Base-by-base conservation (phyloP, 2,888 invertebrate genomes). In the Eupithecia insigniata region DNA sequence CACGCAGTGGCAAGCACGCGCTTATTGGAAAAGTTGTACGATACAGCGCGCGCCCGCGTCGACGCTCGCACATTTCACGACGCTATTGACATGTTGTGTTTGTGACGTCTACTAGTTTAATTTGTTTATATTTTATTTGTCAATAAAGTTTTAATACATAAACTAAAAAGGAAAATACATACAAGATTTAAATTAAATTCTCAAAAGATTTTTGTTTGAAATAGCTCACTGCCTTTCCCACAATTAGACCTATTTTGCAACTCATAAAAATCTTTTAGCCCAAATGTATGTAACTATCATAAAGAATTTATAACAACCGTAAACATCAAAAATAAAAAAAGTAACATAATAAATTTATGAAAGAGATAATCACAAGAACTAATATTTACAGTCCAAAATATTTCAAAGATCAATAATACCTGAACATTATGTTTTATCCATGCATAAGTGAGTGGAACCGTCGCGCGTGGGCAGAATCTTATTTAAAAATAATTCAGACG, bases 11-110 rank as follows among this genome's bases (percentile, higher is more conserved):
- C 28, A 18, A 30, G 66, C 55, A 51, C 12, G 62, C 70, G 75
- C 72, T 74, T 79, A 80, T 80, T 80, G 80, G 80, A 77, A 76
- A 80, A 80, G 76, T 79, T 80, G 36, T 69, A 69, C 67, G 73
- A 72, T 75, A 72, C 62, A 43, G 18, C 65, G 39, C 22, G 55
- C 66, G 58, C 70, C 28, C 68, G 71, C 68, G 73, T 64, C 69
- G 55, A 61, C 64, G 69, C 67, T 68, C 72, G 75, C 75, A 65
- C 72, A 75, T 79, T 74, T 73, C 71, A 73, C 69, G 43, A 58
- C 69, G 64, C 70, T 32, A 65, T 71, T 72, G 71, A 55, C 65
- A 10, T 32, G n/a, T 66, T 32, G 67, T 65, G 68, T 67, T 68
- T 69, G 72, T 76, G 70, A 70, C 61, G 26, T 69, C 43, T n/a